Conservation (phyloP, 2,888 invertebrate genomes). For the Machimus atricapillus region DNA sequence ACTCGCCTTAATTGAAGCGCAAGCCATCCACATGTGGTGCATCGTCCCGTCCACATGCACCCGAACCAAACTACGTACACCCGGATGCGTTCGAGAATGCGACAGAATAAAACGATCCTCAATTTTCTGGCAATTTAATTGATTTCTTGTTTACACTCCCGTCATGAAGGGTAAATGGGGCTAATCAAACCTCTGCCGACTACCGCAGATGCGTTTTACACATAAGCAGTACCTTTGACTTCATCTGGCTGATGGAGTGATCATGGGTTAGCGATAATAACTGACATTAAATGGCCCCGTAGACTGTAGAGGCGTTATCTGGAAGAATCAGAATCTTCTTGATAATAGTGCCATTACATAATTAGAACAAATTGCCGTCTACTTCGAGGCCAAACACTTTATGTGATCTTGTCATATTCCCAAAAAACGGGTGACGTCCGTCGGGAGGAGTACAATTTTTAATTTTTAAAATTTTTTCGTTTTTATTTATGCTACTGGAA, state of each 20-base stretch:
- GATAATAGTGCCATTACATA: not conserved
- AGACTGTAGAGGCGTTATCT: not conserved
- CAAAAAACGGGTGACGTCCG: not conserved
- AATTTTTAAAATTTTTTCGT: not conserved
- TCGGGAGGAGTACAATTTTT: not conserved
- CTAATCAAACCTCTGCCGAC: not conserved
- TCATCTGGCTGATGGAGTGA: not conserved
- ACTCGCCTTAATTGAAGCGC: not conserved
- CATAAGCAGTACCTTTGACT: not conserved
- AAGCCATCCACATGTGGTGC: not conserved
- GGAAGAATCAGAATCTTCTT: not conserved
- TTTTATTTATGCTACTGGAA: not conserved
- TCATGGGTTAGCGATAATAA: not conserved
- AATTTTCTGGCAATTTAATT: slow-evolving; percentile 3
- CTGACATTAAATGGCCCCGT: not conserved
- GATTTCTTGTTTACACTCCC: slow-evolving; percentile 3
- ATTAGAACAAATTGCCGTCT: not conserved
- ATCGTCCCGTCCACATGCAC: not conserved
- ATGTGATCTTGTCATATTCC: not conserved
- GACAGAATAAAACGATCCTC: not conserved
- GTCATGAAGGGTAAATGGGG: not conserved
- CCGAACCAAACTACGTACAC: not conserved
- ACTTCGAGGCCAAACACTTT: not conserved
- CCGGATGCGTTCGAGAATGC: not conserved
- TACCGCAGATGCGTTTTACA: not conserved